These are phyloP conservation scores for Lineus longissimus DNA, from an alignment of 1,140 invertebrate species.

Conservation along the genomic window DNA sequence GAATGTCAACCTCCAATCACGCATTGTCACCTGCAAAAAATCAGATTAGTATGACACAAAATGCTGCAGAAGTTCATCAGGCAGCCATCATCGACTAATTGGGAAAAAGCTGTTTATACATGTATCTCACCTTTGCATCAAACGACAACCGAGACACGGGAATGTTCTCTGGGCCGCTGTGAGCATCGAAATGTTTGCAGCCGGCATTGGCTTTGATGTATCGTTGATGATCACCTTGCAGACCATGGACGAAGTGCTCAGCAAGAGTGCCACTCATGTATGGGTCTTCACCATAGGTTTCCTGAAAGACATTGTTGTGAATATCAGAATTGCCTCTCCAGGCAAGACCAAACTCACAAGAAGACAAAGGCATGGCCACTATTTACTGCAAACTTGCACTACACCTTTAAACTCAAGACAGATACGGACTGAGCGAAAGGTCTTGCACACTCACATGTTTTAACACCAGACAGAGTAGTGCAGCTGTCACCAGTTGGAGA, in stretches of 20 bases:
- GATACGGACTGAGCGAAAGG: no score
- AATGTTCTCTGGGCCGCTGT: slow-evolving; percentile 46
- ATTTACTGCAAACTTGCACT: background rate
- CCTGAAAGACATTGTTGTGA: slow-evolving; percentile 23
- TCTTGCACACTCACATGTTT: no score
- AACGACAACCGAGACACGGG: slow-evolving; percentile 38
- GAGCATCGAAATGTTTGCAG: slow-evolving; percentile 48
- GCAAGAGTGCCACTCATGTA: slow-evolving; percentile 36
- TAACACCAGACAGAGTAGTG: no score
- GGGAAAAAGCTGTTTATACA: no score
- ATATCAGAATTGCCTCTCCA: no score
- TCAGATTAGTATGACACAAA: background rate
- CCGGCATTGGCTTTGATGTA: slow-evolving; percentile 38
- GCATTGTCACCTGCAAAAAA: slow-evolving; percentile 17
- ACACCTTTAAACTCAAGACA: no score
- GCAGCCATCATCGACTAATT: no score
- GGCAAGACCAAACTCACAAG: background rate
- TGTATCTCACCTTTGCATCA: slow-evolving; percentile 39
- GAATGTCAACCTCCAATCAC: slow-evolving; percentile 47
- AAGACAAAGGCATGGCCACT: background rate
- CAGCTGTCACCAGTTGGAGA: no score
- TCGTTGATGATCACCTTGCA: slow-evolving; percentile 40
- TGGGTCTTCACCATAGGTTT: slow-evolving; percentile 54
- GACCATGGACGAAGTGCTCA: slow-evolving; percentile 34
- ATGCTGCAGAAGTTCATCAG: background rate